Base-by-base conservation (phyloP, 1,140 invertebrate species). In the Mycetomoellerius zeteki region DNA sequence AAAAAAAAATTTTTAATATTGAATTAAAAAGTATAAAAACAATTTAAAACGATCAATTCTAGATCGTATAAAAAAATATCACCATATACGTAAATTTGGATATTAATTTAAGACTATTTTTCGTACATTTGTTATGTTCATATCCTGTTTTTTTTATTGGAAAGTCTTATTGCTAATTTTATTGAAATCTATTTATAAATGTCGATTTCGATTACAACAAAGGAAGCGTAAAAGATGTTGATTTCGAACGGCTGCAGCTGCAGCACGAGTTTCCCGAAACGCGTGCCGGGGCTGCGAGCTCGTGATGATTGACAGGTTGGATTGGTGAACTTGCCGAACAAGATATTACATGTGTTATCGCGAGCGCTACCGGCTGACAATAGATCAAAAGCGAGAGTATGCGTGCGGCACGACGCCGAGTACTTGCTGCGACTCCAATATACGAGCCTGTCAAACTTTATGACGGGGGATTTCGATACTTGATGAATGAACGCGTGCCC, bases 331-430 rank as follows among this genome's bases (percentile, higher is more conserved):
- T 92, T 84, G 78, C 89, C 84, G 73, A 91, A 88, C 86, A 90
- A 92, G 92, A 90, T 91, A 92, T 92, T 92, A 89, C 91, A 88
- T 56, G 78, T 85, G 90, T 92, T 92, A 92, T 88, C 90, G 86
- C 85, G 87, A 86, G 69, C 89, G 86, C 86, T 90, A 84, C 78
- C 86, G 84, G 86, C 90, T 88, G 90, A 89, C 89, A 88, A 92
- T 91, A 91, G 91, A 92, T 91, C 91, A 91, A 88, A 91, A 91
- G 69, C 85, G 81, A 80, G 77, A 56, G 78, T 64, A 60, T 64
- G 82, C 78, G 88, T 71, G 88, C 81, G 47, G 37, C 65, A 37
- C 12, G 56, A 78, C 65, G 85, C 81, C 86, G 86, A 90, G 88
- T 87, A 87, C 85, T 91, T 92, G 89, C 88, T 85, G 80, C 85